Percentiles rank a stretch among this genome's conserved stretches.
Conservation (phyloP, 2,113 vertebrate genomes). For the Eolophus roseicapilla region DNA sequence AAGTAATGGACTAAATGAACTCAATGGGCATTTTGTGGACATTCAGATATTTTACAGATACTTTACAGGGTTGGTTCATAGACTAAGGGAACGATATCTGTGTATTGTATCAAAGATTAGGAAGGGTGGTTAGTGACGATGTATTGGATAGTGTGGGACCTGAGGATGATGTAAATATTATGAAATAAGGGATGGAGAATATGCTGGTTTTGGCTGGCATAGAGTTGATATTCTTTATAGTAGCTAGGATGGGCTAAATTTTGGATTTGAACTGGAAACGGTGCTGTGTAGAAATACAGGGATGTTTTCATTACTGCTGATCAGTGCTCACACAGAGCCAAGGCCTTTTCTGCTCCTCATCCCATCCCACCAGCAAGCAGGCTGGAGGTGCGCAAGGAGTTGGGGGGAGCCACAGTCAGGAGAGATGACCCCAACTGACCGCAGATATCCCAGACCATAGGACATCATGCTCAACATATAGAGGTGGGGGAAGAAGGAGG, state of each 20-base stretch:
- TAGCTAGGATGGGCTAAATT: background rate
- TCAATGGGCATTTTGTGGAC: background rate
- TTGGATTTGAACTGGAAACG: background rate
- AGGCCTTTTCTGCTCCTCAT: background rate
- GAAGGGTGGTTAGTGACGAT: background rate
- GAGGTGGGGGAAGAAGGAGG: background rate
- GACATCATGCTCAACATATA: background rate
- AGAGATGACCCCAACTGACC: background rate
- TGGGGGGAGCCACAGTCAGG: background rate
- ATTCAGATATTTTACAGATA: background rate
- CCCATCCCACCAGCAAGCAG: background rate
- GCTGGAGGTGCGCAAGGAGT: background rate
- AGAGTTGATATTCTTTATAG: background rate
- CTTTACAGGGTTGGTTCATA: background rate
- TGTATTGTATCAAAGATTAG: background rate
- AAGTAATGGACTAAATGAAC: background rate
- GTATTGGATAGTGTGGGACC: fast-evolving
- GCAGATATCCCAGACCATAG: no score
- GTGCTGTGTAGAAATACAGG: background rate
- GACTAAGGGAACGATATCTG: background rate
- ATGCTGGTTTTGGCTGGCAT: background rate
- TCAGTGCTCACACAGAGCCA: background rate
- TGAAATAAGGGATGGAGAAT: background rate
- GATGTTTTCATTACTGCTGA: background rate
- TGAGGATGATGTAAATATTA: background rate